Percentiles rank a stretch among this genome's conserved stretches.
phyloP scores from a whole-genome alignment of 1,140 invertebrate genomes.

The Drosophila sturtevanti region DNA sequence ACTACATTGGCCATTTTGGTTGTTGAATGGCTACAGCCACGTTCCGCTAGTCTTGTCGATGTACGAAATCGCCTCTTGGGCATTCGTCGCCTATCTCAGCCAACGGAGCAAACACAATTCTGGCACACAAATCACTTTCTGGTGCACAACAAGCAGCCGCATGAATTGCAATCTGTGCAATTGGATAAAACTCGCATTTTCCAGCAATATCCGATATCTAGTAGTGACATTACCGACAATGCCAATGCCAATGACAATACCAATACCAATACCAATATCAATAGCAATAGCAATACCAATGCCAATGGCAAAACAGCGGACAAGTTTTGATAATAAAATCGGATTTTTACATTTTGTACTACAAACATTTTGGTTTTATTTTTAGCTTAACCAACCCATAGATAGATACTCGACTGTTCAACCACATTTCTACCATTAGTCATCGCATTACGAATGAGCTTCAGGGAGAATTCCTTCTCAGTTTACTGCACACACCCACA shows the following conservation, averaged over 20 bases:
- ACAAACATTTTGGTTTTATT: slow-evolving; percentile 8
- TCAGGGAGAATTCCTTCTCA: neutral
- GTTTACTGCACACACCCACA: too few relatives aligned
- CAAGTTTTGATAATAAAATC: slow-evolving; percentile 50
- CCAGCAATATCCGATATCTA: slow-evolving; percentile 71
- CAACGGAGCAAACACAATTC: slow-evolving; percentile 58
- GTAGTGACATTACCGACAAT: slow-evolving; percentile 19
- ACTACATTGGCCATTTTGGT: slow-evolving; percentile 47
- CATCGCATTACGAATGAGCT: neutral
- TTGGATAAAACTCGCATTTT: slow-evolving; percentile 64
- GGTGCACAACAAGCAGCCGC: slow-evolving; percentile 68
- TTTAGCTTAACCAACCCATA: slow-evolving; percentile 9
- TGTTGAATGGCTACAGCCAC: slow-evolving; percentile 57
- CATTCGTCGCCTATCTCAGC: slow-evolving; percentile 43
- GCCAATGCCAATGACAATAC: slow-evolving; percentile 24
- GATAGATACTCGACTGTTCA: too few relatives aligned
- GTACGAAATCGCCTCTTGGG: slow-evolving; percentile 73
- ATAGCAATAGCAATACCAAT: too few relatives aligned
- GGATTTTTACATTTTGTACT: slow-evolving; percentile 8
- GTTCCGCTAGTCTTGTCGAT: slow-evolving; percentile 65
- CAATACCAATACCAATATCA: slow-evolving; percentile 14
- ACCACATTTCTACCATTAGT: neutral
- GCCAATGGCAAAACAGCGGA: slow-evolving; percentile 21
- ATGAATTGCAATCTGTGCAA: slow-evolving; percentile 58
- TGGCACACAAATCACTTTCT: slow-evolving; percentile 75